These are phyloP conservation scores for Dendrocopos noguchii DNA, from an alignment of 2,113 vertebrate genomes.

Conservation along the genomic window DNA sequence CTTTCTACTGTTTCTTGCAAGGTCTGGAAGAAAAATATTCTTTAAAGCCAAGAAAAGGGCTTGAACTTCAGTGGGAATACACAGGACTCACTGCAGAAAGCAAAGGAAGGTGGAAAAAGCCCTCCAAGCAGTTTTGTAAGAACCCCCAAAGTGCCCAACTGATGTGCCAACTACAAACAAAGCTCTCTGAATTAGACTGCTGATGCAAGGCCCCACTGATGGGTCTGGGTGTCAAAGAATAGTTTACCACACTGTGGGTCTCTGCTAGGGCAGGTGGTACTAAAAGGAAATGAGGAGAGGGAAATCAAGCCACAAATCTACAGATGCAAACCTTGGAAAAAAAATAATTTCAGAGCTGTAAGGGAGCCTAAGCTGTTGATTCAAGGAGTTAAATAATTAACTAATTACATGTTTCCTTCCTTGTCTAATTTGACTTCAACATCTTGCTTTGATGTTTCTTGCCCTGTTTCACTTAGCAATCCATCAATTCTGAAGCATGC, in stretches of 20 bases:
- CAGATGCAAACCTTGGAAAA: not conserved
- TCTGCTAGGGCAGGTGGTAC: not conserved
- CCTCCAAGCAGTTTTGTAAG: not conserved
- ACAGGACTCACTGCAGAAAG: accelerated
- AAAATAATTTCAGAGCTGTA: not conserved
- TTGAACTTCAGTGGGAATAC: accelerated
- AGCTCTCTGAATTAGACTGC: not conserved
- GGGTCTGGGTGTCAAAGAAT: not conserved
- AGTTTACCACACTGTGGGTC: accelerated
- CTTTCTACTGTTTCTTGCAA: not conserved
- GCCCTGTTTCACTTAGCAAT: not conserved
- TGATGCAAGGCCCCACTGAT: not conserved
- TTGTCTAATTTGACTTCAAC: not conserved
- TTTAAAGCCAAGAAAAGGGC: not conserved
- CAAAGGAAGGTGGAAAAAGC: not conserved
- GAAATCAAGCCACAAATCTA: not conserved
- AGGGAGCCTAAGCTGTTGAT: not conserved
- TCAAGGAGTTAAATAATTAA: conserved; percentile 19
- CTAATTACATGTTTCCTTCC: not conserved
- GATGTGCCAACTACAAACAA: accelerated
- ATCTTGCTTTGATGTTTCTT: not conserved
- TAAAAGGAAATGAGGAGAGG: not conserved
- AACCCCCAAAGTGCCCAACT: not conserved
- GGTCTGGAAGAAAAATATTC: not conserved
- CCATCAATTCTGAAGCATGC: not conserved